Evolutionary conservation across 2,113 vertebrate species (phyloP), one percentile per base, ranked within the genome.

Genomic region (Oophaga pumilio): DNA sequence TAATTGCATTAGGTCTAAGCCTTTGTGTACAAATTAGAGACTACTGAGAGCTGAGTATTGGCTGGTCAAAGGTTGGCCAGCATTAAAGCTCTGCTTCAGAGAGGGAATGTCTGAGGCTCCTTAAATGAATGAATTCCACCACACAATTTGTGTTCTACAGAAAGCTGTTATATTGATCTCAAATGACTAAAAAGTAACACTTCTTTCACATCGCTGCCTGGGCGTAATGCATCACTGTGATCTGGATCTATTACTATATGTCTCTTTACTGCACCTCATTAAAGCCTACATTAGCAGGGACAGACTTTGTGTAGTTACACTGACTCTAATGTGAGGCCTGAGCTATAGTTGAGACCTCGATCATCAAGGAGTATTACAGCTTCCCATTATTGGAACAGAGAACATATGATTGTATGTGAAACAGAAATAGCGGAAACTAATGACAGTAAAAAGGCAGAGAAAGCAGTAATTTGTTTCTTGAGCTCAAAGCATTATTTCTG

Each of bases 1-100:
- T 95, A 95, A 95, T 95, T 95, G 93, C 93, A 94, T 94, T 95
- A 93, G 90, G 87, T 92, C 91, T 92, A 95, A 91, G 92, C 90
- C 81, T 94, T 94, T 93, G 90, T 93, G 87, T 91, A 74, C 91
- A 94, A 94, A 94, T 94, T 90, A 89, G 79, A 93, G 92, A 89
- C 91, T 90, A 91, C 91, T 89, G 88, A 84, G 91, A 91, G 86
- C 89, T 89, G 89, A 33, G 0, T 88, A 80, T 80, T 86, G 26
- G 81, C 85, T 91, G 89, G 85, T 1, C 49, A 84, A 76, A 78
- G 59, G 26, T 82, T 84, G 85, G 77, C 68, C 43, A 13, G 71
- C 7, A 76, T 83, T 83, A 88, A 88, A 88, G 43, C 86, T 82
- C 66, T 12, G 62, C 49, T 82, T 62, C 33, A 50, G 66, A 20